These are phyloP conservation scores for Popillia japonica DNA, from an alignment of 1,140 invertebrate genomes.

Conservation along the genomic window DNA sequence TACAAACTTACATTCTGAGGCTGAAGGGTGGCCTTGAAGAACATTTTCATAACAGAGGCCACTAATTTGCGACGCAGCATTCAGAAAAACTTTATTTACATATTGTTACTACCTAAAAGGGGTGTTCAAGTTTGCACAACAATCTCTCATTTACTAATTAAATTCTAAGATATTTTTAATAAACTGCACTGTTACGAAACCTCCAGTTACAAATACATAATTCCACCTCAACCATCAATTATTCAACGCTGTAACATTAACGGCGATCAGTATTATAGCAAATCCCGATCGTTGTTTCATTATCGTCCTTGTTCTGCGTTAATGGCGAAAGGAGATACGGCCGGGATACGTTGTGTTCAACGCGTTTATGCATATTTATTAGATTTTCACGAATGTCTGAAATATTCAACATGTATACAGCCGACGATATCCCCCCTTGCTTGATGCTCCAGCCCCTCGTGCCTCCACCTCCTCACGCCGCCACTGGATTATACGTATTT, in stretches of 20 bases:
- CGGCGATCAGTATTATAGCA: background rate
- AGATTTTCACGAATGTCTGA: constrained; percentile 7
- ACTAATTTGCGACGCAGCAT: no score
- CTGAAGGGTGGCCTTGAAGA: no score
- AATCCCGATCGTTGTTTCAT: background rate
- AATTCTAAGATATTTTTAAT: no score
- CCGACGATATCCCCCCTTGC: background rate
- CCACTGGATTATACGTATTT: background rate
- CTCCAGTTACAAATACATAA: no score
- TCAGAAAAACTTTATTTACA: no score
- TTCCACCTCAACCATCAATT: background rate
- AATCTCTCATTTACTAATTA: no score
- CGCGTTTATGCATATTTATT: constrained; percentile 3
- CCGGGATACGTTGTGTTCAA: background rate
- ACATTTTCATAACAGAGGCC: no score
- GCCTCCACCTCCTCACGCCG: background rate
- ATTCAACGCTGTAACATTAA: background rate
- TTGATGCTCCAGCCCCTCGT: no score
- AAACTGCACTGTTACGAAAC: no score
- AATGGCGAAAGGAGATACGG: background rate
- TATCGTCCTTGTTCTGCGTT: background rate
- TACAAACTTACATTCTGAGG: no score
- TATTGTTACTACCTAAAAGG: no score
- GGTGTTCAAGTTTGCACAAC: no score
- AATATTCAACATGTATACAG: background rate